Evolutionary conservation across 2,797 vertebrate species (phyloP).

Genomic region (Gymnoscopelus microlampas): DNA sequence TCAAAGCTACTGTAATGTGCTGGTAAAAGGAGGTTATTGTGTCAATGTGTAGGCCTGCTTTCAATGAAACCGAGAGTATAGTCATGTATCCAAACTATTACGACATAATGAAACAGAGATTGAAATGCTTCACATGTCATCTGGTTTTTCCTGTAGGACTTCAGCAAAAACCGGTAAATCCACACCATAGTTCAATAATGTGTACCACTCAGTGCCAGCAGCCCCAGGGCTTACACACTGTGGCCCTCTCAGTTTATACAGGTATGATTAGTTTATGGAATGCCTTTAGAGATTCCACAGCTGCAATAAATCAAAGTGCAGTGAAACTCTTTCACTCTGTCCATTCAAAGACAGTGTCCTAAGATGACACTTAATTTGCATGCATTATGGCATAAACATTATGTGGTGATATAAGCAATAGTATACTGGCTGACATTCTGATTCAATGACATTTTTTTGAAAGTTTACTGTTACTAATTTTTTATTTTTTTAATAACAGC

Average conservation of each 20-base stretch:
- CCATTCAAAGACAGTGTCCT: not conserved
- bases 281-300: constrained; percentile 16
- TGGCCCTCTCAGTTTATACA: constrained; percentile 16
- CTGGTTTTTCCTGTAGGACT: constrained; percentile 66
- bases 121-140: constrained; percentile 31
- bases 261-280: constrained; percentile 6
- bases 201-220: constrained; percentile 21
- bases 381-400: constrained; percentile 3
- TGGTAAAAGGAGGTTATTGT: too few species aligned
- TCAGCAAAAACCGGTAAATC: constrained; percentile 67
- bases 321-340: constrained; percentile 8
- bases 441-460: not conserved
- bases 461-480: too few species aligned
- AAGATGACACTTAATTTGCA: not conserved
- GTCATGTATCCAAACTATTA: constrained; percentile 18
- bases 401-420: constrained; percentile 26
- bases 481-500: too few species aligned
- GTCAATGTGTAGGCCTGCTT: too few species aligned
- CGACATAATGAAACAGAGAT: constrained; percentile 38
- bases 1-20: too few species aligned
- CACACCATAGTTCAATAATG: constrained; percentile 45
- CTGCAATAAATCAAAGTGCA: constrained; percentile 3
- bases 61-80: not conserved
- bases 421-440: constrained; percentile 44
- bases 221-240: not conserved